A percentile compares a stretch with the other conserved stretches of the same genome.
phyloP scores from a whole-genome alignment of 2,113 vertebrate species.

The Tor tambroides region DNA sequence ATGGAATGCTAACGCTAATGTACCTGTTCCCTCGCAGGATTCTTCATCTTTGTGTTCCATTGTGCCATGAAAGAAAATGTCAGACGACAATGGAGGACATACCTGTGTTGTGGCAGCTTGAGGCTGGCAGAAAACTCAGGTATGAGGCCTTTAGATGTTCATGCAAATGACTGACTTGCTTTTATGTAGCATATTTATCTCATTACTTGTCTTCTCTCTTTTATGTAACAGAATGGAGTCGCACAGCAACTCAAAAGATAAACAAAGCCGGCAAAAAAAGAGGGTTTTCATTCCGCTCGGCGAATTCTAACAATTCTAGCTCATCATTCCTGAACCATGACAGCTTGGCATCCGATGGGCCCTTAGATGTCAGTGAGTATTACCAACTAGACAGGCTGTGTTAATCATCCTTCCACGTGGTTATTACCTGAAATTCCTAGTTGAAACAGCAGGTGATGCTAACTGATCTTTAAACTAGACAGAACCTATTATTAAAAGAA shows the following conservation, averaged over 20 bases:
- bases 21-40: constrained; percentile 76
- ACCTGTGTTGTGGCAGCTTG: constrained; percentile 91
- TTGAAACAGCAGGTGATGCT: constrained; percentile 8
- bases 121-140: constrained; percentile 91
- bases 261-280: constrained; percentile 61
- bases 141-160: constrained; percentile 39
- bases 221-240: constrained; percentile 76
- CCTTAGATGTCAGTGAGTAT: constrained; percentile 63
- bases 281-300: constrained; percentile 61
- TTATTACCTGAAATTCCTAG: not conserved
- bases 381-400: not conserved
- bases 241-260: constrained; percentile 73
- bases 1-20: not conserved
- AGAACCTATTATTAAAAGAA: not conserved
- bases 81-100: constrained; percentile 90
- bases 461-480: not conserved
- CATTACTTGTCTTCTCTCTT: not conserved
- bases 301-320: constrained; percentile 60
- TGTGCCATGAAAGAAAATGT: constrained; percentile 93
- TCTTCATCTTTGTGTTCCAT: constrained; percentile 96
- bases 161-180: not conserved
- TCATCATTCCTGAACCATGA: constrained; percentile 65
- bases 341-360: constrained; percentile 45
- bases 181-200: not conserved
- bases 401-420: not conserved